These are phyloP conservation scores for Probaryconus sp. DNA, from an alignment of 1,140 invertebrate genomes.

Conservation along the genomic window DNA sequence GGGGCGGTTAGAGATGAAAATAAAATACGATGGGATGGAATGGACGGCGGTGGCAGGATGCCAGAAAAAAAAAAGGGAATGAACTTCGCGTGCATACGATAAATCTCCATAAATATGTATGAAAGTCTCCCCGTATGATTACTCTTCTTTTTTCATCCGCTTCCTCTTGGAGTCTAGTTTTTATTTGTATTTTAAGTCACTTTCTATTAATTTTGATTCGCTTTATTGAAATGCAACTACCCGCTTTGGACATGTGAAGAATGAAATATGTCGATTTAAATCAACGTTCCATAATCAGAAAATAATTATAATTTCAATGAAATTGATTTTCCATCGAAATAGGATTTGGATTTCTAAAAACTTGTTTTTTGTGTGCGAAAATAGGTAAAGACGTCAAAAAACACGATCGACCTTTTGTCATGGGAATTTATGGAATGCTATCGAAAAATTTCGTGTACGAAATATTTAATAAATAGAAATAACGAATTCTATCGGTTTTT, in stretches of 20 bases:
- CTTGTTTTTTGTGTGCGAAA: too few species aligned
- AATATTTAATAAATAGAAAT: constrained; percentile 1
- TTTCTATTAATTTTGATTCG: constrained; percentile 21
- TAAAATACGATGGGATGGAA: constrained; percentile 70
- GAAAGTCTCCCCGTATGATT: constrained; percentile 62
- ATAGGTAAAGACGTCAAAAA: too few species aligned
- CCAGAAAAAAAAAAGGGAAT: constrained; percentile 61
- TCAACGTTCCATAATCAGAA: too few species aligned
- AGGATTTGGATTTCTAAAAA: too few species aligned
- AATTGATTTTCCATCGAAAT: too few species aligned
- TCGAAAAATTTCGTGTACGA: background rate
- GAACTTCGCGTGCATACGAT: constrained; percentile 67
- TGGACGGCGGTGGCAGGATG: constrained; percentile 66
- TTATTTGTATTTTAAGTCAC: constrained; percentile 24
- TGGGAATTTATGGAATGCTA: constrained; percentile 2
- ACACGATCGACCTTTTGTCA: too few species aligned
- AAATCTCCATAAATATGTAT: constrained; percentile 73
- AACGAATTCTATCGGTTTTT: background rate
- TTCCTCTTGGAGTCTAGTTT: constrained; percentile 19
- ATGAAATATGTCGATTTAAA: too few species aligned
- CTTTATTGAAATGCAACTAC: background rate
- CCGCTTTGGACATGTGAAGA: too few species aligned
- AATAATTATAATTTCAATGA: too few species aligned
- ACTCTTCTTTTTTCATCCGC: constrained; percentile 31
- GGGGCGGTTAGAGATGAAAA: constrained; percentile 59